Conservation (phyloP, 2,113 vertebrate genomes). For the Damaliscus lunatus region DNA sequence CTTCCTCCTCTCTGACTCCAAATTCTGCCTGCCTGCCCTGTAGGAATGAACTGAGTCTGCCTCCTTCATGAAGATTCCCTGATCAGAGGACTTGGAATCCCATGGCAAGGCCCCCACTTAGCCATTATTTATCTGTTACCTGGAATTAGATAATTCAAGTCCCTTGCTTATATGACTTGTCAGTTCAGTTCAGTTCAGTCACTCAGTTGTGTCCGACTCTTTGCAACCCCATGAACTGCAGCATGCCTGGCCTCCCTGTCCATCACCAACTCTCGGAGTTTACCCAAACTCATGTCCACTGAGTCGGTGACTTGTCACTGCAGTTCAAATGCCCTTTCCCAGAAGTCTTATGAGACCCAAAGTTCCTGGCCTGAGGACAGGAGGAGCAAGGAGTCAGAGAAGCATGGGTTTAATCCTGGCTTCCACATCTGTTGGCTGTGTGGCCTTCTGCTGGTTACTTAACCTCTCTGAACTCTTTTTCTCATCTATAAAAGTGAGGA, state of each 20-base stretch:
- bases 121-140: neutral
- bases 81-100: neutral
- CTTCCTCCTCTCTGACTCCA: neutral
- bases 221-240: neutral
- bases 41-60: neutral
- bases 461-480: neutral
- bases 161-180: neutral
- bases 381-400: neutral
- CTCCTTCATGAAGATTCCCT: neutral
- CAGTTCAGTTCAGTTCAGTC: neutral
- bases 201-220: rapidly evolving
- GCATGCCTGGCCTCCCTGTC: neutral
- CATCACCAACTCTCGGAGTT: rapidly evolving
- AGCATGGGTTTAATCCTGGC: neutral
- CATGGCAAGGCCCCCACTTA: no score
- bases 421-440: neutral
- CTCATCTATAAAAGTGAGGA: neutral
- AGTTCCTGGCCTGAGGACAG: neutral
- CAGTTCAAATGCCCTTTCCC: neutral
- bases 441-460: neutral
- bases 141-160: neutral
- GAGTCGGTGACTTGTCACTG: rapidly evolving
- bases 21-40: neutral
- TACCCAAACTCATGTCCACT: neutral
- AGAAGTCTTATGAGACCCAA: neutral